These are phyloP conservation scores for Lagopus leucura DNA, from an alignment of 2,113 vertebrate species.

Conservation along the genomic window DNA sequence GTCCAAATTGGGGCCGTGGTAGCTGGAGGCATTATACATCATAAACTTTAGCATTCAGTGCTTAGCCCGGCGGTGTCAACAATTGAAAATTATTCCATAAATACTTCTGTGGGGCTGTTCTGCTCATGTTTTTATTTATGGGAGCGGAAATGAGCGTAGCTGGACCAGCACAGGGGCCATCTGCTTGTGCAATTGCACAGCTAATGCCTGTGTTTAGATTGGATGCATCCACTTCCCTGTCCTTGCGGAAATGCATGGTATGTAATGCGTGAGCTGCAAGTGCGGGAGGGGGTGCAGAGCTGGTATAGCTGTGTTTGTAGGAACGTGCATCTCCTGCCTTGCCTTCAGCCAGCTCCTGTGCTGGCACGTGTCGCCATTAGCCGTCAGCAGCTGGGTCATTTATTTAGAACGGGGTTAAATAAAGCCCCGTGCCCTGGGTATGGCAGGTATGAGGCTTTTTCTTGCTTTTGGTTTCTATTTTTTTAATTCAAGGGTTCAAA, in stretches of 20 bases:
- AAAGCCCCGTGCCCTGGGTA: background rate
- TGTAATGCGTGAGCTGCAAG: background rate
- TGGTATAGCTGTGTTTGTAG: background rate
- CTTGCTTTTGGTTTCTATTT: background rate
- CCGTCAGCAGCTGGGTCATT: background rate
- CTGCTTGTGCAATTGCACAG: background rate
- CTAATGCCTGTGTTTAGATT: background rate
- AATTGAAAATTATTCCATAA: conserved; percentile 75
- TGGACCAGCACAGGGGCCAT: background rate
- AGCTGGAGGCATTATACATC: conserved; percentile 79
- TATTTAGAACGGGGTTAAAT: background rate
- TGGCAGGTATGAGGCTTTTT: background rate
- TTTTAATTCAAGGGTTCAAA: background rate
- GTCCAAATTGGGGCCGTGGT: conserved; percentile 80
- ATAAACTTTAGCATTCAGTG: conserved; percentile 81
- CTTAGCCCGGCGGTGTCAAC: conserved; percentile 32
- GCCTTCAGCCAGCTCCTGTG: background rate
- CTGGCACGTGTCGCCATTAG: background rate
- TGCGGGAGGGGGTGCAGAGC: background rate
- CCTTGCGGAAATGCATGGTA: background rate
- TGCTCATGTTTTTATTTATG: conserved; percentile 77
- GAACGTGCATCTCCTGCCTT: conserved; percentile 9
- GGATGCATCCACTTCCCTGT: background rate
- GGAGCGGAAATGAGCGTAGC: conserved; percentile 59
- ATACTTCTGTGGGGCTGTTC: conserved; percentile 49